Evolutionary conservation across 2,113 vertebrate species (phyloP).

Genomic region (Aspiorhynchus laticeps): DNA sequence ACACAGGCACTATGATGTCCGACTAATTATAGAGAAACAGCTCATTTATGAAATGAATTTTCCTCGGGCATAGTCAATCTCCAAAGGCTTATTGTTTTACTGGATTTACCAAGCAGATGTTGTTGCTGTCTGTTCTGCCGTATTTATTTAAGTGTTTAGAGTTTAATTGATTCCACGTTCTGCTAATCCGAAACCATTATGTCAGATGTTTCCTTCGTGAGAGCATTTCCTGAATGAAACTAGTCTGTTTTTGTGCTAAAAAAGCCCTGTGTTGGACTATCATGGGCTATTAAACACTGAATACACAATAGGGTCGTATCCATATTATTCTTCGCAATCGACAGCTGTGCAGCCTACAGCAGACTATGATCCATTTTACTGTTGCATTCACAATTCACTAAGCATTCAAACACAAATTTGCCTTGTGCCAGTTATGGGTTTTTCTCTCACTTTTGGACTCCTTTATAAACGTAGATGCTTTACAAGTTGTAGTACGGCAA

Average conservation of each 20-base stretch:
- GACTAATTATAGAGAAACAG: background rate
- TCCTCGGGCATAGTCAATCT: background rate
- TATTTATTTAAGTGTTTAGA: conserved; percentile 11
- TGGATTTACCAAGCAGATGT: conserved; percentile 14
- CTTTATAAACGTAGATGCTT: background rate
- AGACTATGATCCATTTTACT: background rate
- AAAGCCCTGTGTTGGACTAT: background rate
- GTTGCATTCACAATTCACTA: background rate
- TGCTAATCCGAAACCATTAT: background rate
- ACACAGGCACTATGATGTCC: conserved; percentile 5
- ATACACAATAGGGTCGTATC: background rate
- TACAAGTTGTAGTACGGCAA: background rate
- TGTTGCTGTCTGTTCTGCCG: background rate
- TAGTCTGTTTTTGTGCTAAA: background rate
- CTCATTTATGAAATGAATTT: conserved; percentile 14
- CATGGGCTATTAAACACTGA: conserved; percentile 6
- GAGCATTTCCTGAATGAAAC: conserved; percentile 21
- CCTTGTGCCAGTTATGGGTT: background rate
- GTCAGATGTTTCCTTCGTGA: background rate
- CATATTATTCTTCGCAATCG: background rate
- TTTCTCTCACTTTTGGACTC: background rate
- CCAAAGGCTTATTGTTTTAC: background rate
- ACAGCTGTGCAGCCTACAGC: background rate
- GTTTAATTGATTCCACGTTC: conserved; percentile 28
- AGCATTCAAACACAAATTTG: background rate